Evolutionary conservation across 2,113 vertebrate genomes (phyloP).

Genomic region (Archilochus colubris): DNA sequence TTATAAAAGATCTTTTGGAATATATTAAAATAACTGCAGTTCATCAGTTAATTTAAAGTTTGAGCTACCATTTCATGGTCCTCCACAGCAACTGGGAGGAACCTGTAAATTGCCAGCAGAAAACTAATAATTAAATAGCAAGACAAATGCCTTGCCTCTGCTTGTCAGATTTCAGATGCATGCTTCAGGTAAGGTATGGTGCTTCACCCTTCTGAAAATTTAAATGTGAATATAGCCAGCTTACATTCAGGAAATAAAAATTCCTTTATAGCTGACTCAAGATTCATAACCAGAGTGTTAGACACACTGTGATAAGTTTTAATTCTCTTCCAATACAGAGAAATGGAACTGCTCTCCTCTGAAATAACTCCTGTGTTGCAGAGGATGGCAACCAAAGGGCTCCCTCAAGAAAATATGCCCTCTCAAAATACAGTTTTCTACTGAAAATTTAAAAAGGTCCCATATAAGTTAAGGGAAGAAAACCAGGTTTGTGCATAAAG

Average conservation of each 20-base stretch:
- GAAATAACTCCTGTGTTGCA: background rate
- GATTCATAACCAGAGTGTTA: background rate
- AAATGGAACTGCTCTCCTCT: background rate
- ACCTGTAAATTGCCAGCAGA: slow-evolving; percentile 21
- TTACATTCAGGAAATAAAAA: slow-evolving; percentile 53
- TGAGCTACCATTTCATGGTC: slow-evolving; percentile 13
- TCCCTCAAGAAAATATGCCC: accelerated
- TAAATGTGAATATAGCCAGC: slow-evolving; percentile 49
- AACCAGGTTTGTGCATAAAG: background rate
- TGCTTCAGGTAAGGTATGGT: slow-evolving; percentile 38
- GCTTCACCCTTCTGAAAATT: slow-evolving; percentile 45
- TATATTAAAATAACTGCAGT: background rate
- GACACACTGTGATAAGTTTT: slow-evolving; percentile 19
- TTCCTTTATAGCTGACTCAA: slow-evolving; percentile 30
- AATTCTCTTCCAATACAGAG: slow-evolving; percentile 11
- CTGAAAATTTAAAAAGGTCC: background rate
- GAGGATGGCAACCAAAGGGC: background rate
- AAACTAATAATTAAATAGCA: slow-evolving; percentile 59
- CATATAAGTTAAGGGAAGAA: background rate
- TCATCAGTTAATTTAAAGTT: slow-evolving; percentile 19
- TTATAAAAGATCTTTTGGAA: background rate
- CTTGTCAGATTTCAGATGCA: slow-evolving; percentile 53
- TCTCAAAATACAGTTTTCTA: background rate
- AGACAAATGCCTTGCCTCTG: slow-evolving; percentile 44
- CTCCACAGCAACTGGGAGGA: slow-evolving; percentile 21